Evolutionary conservation across 2,888 invertebrate species (phyloP).

Genomic region (Ecdyonurus torrentis): DNA sequence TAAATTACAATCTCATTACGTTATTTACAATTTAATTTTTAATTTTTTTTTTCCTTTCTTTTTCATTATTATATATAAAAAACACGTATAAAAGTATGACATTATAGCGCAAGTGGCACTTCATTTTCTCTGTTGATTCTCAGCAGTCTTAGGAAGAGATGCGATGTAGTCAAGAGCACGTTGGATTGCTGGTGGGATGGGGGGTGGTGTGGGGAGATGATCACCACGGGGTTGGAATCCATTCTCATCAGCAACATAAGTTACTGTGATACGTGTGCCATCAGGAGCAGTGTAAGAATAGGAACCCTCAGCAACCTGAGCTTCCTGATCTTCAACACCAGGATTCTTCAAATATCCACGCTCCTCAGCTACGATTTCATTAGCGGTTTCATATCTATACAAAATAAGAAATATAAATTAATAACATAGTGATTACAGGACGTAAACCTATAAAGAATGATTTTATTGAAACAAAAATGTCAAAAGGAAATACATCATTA

Average conservation of each 20-base stretch:
- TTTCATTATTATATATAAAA: not conserved
- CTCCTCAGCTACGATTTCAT: slow-evolving; percentile 36
- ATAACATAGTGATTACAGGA: too few relatives aligned
- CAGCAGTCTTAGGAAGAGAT: slow-evolving; percentile 29
- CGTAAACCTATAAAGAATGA: too few relatives aligned
- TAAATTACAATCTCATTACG: not conserved
- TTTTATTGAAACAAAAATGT: not conserved
- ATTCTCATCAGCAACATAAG: slow-evolving; percentile 59
- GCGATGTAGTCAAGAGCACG: slow-evolving; percentile 31
- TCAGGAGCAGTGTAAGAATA: slow-evolving; percentile 51
- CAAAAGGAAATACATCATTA: not conserved
- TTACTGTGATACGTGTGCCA: slow-evolving; percentile 40
- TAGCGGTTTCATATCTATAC: slow-evolving; percentile 30
- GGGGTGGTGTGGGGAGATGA: slow-evolving; percentile 62
- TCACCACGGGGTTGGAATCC: slow-evolving; percentile 62
- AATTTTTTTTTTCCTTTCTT: not conserved
- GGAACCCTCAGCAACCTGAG: slow-evolving; percentile 35
- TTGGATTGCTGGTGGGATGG: slow-evolving; percentile 52
- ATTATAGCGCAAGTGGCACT: not conserved
- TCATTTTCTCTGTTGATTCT: not conserved
- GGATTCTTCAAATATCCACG: slow-evolving; percentile 23
- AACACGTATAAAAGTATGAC: not conserved
- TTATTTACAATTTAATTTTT: not conserved
- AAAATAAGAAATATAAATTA: not conserved
- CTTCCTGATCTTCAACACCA: slow-evolving; percentile 23